Evolutionary conservation across 1,140 invertebrate genomes (phyloP).

Genomic region (Harpegnathos saltator): DNA sequence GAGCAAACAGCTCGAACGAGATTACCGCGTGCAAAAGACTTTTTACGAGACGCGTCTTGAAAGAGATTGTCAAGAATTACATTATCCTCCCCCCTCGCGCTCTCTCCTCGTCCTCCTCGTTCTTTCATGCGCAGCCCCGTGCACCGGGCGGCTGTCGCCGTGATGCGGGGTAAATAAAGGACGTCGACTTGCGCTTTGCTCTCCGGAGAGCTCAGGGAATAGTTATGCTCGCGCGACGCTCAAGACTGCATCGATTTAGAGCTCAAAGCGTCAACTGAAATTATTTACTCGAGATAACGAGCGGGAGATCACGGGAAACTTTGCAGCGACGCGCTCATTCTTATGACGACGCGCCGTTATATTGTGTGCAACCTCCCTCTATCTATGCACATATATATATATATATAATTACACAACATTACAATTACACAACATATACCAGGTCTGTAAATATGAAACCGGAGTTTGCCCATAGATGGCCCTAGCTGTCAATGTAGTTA

Average conservation of each 20-base stretch:
- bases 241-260: conserved; percentile 40
- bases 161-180: conserved; percentile 52
- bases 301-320: background rate
- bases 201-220: conserved; percentile 25
- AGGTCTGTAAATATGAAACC: too few relatives aligned
- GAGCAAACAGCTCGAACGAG: conserved; percentile 60
- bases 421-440: too few relatives aligned
- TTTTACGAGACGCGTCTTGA: conserved; percentile 61
- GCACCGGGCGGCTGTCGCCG: background rate
- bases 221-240: conserved; percentile 39
- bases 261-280: conserved; percentile 17
- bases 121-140: background rate
- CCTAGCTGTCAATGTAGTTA: too few relatives aligned
- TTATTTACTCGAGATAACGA: conserved; percentile 29
- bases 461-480: too few relatives aligned
- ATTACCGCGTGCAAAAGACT: conserved; percentile 62
- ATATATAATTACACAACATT: too few relatives aligned
- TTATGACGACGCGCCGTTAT: too few relatives aligned
- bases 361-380: too few relatives aligned
- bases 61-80: conserved; percentile 62
- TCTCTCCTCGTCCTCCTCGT: background rate
- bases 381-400: too few relatives aligned
- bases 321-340: background rate
- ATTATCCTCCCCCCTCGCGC: conserved; percentile 35
- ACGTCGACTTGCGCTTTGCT: conserved; percentile 15